Base-by-base conservation (phyloP, 2,888 invertebrate species). In the Pachydiplax longipennis region DNA sequence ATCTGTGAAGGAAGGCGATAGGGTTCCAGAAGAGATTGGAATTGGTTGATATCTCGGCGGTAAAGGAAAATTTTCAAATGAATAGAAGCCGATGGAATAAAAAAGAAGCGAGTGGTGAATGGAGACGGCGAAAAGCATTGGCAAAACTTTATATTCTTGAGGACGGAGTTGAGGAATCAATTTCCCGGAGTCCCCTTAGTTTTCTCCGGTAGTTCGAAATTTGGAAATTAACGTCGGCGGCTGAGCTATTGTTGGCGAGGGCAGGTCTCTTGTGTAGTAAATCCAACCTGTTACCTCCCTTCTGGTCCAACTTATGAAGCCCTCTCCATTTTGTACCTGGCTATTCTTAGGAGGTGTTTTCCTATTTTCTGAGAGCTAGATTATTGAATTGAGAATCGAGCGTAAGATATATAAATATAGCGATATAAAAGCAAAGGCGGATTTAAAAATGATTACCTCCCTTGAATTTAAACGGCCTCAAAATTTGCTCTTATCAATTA, bases 161-260 rank as follows among this genome's bases (percentile, higher is more conserved):
- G 37, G 61, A 61, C 10, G 65, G 40, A 65, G 87, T 87, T 87
- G 87, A 87, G 87, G 37, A 87, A 87, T 87, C 87, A 35, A 87
- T 87, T 87, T 87, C 58, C 37, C 58, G 61, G 87, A 87, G 61
- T 61, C 58, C 61, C 61, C 37, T 61, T 65, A 87, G 61, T 87
- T 37, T 65, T 53, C 61, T n/a, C n/a, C 61, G 58, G 58, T 58
- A 37, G 87, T 73, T 73, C 22, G 73, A 22, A 31, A 73, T 73
- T 25, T 73, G 73, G 31, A 73, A 73, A 73, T 73, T 73, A 31
- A 31, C 31, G 31, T 73, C 31, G 73, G 13, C 73, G n/a, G 13
- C 5, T n/a, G 65, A 22, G 65, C 8, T 22, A 25, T 65, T 8
- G 22, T 25, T 65, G 65, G 25, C 65, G 25, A n/a, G 37, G 37